phyloP scores from a whole-genome alignment of 2,113 vertebrate species.

The Motacilla tschutschensis region DNA sequence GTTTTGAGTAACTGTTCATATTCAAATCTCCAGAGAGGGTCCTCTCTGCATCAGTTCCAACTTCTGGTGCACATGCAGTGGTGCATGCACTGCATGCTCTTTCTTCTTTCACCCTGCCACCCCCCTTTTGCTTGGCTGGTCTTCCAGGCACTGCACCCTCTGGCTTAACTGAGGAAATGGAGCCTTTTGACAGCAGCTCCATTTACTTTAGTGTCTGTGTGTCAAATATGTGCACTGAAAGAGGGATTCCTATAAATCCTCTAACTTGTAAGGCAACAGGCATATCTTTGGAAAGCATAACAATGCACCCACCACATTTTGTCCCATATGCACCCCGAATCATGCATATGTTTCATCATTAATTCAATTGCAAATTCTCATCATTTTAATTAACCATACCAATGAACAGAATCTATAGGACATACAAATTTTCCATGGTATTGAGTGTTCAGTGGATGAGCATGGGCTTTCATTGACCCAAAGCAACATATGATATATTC shows the following conservation, averaged over 20 bases:
- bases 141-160: conserved; percentile 27
- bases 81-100: neutral
- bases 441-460: neutral
- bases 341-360: conserved; percentile 36
- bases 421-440: conserved; percentile 32
- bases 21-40: neutral
- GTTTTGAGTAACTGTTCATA: conserved; percentile 53
- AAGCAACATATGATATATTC: conserved; percentile 36
- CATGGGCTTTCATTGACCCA: conserved; percentile 51
- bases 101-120: neutral
- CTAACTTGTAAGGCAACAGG: neutral
- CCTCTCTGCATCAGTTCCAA: neutral
- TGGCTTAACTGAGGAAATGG: conserved; percentile 4
- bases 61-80: neutral
- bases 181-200: conserved; percentile 2
- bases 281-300: neutral
- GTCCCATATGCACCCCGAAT: neutral
- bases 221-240: neutral
- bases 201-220: conserved; percentile 1
- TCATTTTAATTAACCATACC: conserved; percentile 51
- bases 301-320: neutral
- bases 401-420: conserved; percentile 24
- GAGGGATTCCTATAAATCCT: neutral
- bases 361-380: conserved; percentile 17
- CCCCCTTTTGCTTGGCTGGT: neutral